phyloP scores from a whole-genome alignment of 2,888 invertebrate species.

The Rhagophthalmus giganteus region DNA sequence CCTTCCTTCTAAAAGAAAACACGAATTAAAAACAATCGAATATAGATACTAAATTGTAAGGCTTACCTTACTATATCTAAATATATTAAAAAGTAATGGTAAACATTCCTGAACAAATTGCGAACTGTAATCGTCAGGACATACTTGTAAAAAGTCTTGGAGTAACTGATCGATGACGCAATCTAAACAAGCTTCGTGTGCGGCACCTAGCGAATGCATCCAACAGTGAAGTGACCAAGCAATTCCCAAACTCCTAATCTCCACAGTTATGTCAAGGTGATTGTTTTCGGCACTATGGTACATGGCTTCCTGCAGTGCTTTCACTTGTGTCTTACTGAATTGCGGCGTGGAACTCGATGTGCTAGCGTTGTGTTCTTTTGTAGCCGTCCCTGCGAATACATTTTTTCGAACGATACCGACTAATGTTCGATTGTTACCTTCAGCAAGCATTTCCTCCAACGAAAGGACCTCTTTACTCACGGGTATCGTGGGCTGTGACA shows the following conservation, averaged over 20 bases:
- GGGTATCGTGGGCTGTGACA: constrained; percentile 72
- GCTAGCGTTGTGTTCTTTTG: constrained; percentile 38
- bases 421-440: too few relatives aligned
- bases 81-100: constrained; percentile 85
- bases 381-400: constrained; percentile 33
- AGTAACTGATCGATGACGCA: constrained; percentile 85
- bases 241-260: constrained; percentile 81
- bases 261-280: constrained; percentile 86
- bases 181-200: constrained; percentile 81
- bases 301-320: constrained; percentile 89
- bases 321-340: constrained; percentile 79
- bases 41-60: constrained; percentile 1
- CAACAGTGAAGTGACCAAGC: constrained; percentile 93
- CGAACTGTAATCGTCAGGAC: constrained; percentile 85
- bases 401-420: too few relatives aligned
- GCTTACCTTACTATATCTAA: constrained; percentile 83
- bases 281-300: constrained; percentile 92
- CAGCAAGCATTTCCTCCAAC: constrained; percentile 87
- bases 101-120: constrained; percentile 90
- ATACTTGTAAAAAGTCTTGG: constrained; percentile 88
- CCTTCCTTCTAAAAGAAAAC: constrained; percentile 82
- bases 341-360: constrained; percentile 52
- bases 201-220: constrained; percentile 86
- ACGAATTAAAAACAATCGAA: too few relatives aligned
- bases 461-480: constrained; percentile 75